These are phyloP conservation scores for Caenorhabditis becei DNA, from an alignment of 2,888 invertebrate species.

Conservation along the genomic window DNA sequence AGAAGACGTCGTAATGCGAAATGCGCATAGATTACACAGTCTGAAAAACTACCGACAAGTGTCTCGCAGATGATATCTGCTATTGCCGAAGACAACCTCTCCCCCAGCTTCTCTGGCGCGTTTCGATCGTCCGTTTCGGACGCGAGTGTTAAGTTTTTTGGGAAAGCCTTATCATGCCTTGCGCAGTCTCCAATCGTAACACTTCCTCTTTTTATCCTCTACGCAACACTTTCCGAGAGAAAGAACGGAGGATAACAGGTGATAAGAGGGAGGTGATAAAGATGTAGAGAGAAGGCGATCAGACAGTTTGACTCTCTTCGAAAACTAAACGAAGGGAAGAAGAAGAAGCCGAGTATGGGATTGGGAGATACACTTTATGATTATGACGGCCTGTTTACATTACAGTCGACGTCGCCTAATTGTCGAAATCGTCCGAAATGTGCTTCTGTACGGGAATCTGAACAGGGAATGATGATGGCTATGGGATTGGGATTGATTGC, in stretches of 20 bases:
- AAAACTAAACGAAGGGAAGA: not conserved
- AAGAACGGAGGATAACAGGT: not conserved
- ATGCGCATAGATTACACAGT: slow-evolving; percentile 53
- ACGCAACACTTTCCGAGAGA: slow-evolving; percentile 3
- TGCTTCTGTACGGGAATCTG: slow-evolving; percentile 19
- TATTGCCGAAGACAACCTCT: slow-evolving; percentile 21
- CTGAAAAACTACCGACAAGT: slow-evolving; percentile 51
- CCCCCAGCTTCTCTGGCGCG: slow-evolving; percentile 19
- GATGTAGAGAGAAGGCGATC: not conserved
- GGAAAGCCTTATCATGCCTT: slow-evolving; percentile 26
- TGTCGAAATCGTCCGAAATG: slow-evolving; percentile 41
- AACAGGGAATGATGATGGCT: slow-evolving; percentile 7
- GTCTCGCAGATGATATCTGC: slow-evolving; percentile 53
- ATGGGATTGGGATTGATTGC: slow-evolving; percentile 31
- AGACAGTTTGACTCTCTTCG: not conserved
- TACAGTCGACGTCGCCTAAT: slow-evolving; percentile 42
- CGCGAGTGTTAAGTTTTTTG: slow-evolving; percentile 57
- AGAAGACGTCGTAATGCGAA: slow-evolving; percentile 34
- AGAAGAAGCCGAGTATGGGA: slow-evolving; percentile 4
- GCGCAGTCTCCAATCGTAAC: slow-evolving; percentile 28
- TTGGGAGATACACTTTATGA: slow-evolving; percentile 35
- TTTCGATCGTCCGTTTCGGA: slow-evolving; percentile 33
- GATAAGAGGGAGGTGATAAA: slow-evolving; percentile 13
- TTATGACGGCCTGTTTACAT: slow-evolving; percentile 58
- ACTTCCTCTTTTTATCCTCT: slow-evolving; percentile 9